Evolutionary conservation across 2,797 vertebrate genomes (phyloP), one percentile per base, ranked within the genome.

Genomic region (Etheostoma perlongum): DNA sequence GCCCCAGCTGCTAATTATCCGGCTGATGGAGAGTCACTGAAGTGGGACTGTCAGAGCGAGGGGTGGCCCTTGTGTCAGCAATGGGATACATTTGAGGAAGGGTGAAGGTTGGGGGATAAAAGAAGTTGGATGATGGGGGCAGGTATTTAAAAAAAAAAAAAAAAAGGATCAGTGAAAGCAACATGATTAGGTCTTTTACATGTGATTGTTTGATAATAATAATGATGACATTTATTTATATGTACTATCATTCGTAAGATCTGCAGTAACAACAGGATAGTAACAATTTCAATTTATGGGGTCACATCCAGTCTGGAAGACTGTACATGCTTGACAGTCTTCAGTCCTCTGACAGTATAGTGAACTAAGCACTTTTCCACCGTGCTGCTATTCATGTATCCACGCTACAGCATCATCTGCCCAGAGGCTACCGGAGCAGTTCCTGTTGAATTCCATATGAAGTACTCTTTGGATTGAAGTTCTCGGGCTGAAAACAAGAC

Each of bases 391-490:
- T 60, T 14, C 40, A 59, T 52, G 44, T 47, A 64, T 67, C 46
- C 53, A 46, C 8, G 19, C 84, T 93, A 95, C 64, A 95, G 83
- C 70, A 91, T 93, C 88, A 91, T 85, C 65, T 91, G 91, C 6
- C 93, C 94, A 69, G 93, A 93, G 14, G 93, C 94, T 33, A 96
- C 85, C 1, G 98, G 98, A 72, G 97, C 96, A 40, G 94, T 82
- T 14, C 96, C 97, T 88, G 96, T 96, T 82, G 97, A 97, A 93
- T 99, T 99, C 98, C 98, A 99, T 87, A 99, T 97, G 92, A 94
- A 97, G 88, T 98, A 99, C 77, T 97, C 94, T 6, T 97, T 97
- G 85, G 98, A 97, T 67, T 96, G 91, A 81, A 99, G 92, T 85
- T 98, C 97, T 84, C 96, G 94, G 9, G 96, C 98, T 99, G 76